phyloP scores from a whole-genome alignment of 2,113 vertebrate species.

The Patagioenas fasciata region DNA sequence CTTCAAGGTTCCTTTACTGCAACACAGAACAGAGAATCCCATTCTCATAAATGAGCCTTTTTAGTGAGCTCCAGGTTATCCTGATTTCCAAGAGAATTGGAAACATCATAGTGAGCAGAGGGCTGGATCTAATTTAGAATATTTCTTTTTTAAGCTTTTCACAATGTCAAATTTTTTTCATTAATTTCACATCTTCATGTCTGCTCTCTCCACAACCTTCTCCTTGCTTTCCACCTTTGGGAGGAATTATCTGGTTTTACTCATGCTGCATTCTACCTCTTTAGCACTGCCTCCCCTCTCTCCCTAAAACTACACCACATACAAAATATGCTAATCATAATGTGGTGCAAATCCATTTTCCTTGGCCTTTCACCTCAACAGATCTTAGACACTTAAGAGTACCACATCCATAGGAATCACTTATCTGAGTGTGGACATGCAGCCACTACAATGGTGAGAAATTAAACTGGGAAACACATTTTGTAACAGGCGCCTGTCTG shows the following conservation, averaged over 20 bases:
- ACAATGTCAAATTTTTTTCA: not conserved
- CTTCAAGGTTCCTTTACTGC: not conserved
- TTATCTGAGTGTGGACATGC: rapidly evolving
- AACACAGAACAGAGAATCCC: conserved; percentile 9
- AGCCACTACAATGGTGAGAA: not conserved
- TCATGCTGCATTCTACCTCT: not conserved
- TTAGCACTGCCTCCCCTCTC: not conserved
- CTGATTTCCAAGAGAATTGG: not conserved
- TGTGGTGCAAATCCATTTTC: not conserved
- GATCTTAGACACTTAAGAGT: not conserved
- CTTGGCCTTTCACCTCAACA: not conserved
- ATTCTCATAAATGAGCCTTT: not conserved
- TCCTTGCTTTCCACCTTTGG: not conserved
- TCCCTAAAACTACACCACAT: not conserved
- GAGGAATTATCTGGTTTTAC: not conserved
- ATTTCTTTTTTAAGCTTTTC: not conserved
- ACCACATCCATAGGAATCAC: not conserved
- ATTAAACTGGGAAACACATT: not conserved
- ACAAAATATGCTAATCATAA: not conserved
- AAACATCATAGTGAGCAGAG: not conserved
- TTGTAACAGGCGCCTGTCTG: not conserved
- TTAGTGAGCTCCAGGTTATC: not conserved
- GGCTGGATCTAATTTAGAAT: not conserved
- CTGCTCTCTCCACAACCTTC: not conserved
- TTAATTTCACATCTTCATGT: not conserved